Percentiles rank a stretch among this genome's conserved stretches.
phyloP scores from a whole-genome alignment of 2,113 vertebrate species.

The Castor canadensis region DNA sequence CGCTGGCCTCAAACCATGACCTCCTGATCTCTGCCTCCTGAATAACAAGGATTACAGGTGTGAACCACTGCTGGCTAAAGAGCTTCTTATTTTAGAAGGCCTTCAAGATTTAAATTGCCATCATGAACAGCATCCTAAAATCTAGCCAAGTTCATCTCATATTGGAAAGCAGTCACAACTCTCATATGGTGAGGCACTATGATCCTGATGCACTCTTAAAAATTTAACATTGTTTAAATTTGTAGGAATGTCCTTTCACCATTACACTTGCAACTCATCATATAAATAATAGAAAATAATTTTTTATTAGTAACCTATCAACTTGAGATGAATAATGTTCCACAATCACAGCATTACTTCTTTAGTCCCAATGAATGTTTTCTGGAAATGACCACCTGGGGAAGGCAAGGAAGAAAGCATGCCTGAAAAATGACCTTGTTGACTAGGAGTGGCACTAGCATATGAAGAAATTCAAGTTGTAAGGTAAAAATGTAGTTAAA shows the following conservation, averaged over 20 bases:
- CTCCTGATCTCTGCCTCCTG: too few species aligned
- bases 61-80: too few species aligned
- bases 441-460: neutral
- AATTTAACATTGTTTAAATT: neutral
- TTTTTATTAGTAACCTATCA: neutral
- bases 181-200: neutral
- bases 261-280: neutral
- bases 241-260: neutral
- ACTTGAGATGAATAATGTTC: neutral
- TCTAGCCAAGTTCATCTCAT: neutral
- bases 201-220: neutral
- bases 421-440: neutral
- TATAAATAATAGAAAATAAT: neutral
- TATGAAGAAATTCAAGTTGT: neutral
- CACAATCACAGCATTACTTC: neutral
- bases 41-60: too few species aligned
- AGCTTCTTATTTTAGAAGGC: neutral
- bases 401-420: accelerated
- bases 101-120: neutral
- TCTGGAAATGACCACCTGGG: neutral
- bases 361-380: neutral
- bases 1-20: too few species aligned
- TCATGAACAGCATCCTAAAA: neutral
- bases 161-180: neutral
- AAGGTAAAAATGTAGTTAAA: neutral